Conservation (phyloP, 92 coral and sea anemone species). For the Epizoanthus rinbou region DNA sequence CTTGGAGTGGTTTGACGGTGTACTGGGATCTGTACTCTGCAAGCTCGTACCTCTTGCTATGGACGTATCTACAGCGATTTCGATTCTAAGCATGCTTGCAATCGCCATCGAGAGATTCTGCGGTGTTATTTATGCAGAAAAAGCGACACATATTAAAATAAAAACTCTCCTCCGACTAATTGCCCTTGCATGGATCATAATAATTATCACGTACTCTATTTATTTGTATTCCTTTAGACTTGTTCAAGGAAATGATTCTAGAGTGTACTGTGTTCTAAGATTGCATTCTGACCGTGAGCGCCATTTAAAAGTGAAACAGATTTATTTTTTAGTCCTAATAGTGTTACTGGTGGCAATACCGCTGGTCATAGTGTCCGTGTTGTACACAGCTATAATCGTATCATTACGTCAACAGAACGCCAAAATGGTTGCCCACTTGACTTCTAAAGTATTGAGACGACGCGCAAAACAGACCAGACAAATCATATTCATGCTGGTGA, state of each 20-base stretch:
- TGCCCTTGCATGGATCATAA: constrained; percentile 21
- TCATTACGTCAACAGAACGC: neutral
- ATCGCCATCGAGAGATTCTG: no score
- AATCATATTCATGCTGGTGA: neutral
- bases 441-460: no score
- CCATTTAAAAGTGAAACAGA: neutral
- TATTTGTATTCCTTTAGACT: neutral
- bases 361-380: neutral
- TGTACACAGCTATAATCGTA: no score
- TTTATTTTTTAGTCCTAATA: neutral
- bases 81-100: no score
- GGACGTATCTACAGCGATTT: no score
- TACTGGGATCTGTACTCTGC: no score
- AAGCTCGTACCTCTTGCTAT: no score
- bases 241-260: neutral
- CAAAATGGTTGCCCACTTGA: no score
- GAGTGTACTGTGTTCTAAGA: neutral
- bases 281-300: neutral
- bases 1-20: no score
- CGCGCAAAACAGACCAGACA: neutral
- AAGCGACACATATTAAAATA: neutral
- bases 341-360: neutral
- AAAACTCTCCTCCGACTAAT: neutral
- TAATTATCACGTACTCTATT: neutral
- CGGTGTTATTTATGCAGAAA: no score